phyloP scores from a whole-genome alignment of 2,888 invertebrate species.

The Eurytoma californica region DNA sequence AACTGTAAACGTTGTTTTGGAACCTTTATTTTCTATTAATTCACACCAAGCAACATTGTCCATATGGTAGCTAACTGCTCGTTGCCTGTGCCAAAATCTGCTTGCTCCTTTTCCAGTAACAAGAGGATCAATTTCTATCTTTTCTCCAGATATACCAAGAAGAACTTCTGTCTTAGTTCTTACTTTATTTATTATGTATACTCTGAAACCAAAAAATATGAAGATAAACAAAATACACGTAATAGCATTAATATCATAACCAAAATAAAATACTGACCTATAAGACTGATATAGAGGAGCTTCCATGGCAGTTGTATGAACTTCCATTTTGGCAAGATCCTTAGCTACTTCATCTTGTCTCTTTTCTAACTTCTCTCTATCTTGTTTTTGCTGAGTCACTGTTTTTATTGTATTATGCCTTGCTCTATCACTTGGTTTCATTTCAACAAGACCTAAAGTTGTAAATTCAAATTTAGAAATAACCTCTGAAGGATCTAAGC shows the following conservation, averaged over 20 bases:
- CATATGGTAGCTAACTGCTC: slow-evolving; percentile 89
- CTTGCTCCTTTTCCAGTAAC: slow-evolving; percentile 72
- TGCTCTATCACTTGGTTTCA: slow-evolving; percentile 76
- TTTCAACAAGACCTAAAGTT: slow-evolving; percentile 90
- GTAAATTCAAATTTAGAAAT: slow-evolving; percentile 95
- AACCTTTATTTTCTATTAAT: slow-evolving; percentile 84
- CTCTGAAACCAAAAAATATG: slow-evolving; percentile 77
- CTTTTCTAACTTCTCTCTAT: slow-evolving; percentile 69
- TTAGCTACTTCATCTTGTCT: slow-evolving; percentile 69
- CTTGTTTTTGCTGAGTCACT: slow-evolving; percentile 70
- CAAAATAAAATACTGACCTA: slow-evolving; percentile 62
- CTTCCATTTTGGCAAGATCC: slow-evolving; percentile 82
- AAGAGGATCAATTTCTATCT: slow-evolving; percentile 92
- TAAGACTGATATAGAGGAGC: slow-evolving; percentile 89
- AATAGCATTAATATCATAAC: slow-evolving; percentile 32
- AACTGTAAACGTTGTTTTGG: slow-evolving; percentile 85
- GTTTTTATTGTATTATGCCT: slow-evolving; percentile 66
- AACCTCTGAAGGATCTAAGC: slow-evolving; percentile 90
- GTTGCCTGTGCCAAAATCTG: slow-evolving; percentile 80
- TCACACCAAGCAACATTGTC: slow-evolving; percentile 93
- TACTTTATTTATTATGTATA: slow-evolving; percentile 87
- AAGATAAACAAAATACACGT: slow-evolving; percentile 22
- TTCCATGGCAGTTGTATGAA: slow-evolving; percentile 87
- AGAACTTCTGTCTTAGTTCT: slow-evolving; percentile 89
- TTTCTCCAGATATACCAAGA: slow-evolving; percentile 91